Base-by-base conservation (phyloP, 30 jellyfish, hydroid and myxozoan genomes). In the Aurelia aurita complex sp. Pacific region DNA sequence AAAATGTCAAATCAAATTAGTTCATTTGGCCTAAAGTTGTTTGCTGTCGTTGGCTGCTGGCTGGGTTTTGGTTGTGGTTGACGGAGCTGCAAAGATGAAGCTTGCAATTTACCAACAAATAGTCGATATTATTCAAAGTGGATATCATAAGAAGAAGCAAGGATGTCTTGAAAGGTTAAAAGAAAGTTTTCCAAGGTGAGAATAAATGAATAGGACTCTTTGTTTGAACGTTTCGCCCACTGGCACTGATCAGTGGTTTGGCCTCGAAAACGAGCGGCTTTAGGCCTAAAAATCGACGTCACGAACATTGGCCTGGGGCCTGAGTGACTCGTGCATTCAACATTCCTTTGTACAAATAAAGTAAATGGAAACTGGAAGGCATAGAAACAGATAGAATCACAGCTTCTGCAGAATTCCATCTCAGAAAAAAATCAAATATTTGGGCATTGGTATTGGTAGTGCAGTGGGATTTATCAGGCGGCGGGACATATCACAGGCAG, bases 1-100 rank as follows among this genome's bases (percentile, higher is more conserved):
- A 61, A 61, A 61, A 61, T 17, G 70, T 23, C 10, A 61, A 61
- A 10, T 17, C 15, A 23, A 1, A 5, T 23, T 5, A 61, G 70
- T 3, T 12, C 11, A 54, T 40, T 40, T 40, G 52, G 70, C 32
- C 32, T 2, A n/a, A 59, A 11, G 70, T n/a, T 3, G 4, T 4
- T 60, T 16, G 19, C 8, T 3, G 32, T 60, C 1, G 32, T 60
- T 60, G 36, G 32, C 11, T 13, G 35, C 0, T 0, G 70, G 35
- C 0, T 0, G 70, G 4, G 29, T 23, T 23, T 23, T 68, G 52
- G n/a, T 29, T 15, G 52, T 68, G 11, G 1, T 72, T 69, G 15
- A 40, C 19, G 34, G 36, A 17, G 70, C 70, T 61, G 32, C 70
- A 2, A 62, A 70, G 57, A 84, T 84, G 93, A 84, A 84, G 76